These are phyloP conservation scores for Diarsia brunnea DNA, from an alignment of 2,888 invertebrate genomes.

Conservation along the genomic window DNA sequence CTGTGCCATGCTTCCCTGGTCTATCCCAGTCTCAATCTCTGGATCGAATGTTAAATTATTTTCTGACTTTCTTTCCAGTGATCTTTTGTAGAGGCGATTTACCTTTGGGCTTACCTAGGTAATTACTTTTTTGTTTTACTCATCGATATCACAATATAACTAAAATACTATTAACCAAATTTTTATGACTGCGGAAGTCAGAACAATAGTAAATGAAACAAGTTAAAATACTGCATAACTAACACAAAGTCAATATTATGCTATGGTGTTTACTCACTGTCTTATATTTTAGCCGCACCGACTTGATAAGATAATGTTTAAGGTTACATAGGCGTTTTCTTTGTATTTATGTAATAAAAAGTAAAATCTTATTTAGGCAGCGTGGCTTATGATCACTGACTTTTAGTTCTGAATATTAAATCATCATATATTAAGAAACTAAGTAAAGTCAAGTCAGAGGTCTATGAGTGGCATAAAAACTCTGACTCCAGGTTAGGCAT, in stretches of 20 bases:
- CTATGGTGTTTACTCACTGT: slow-evolving; percentile 21
- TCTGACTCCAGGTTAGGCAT: too few relatives aligned
- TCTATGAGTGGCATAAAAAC: too few relatives aligned
- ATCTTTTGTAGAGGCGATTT: neutral
- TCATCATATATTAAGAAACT: neutral
- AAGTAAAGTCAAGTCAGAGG: too few relatives aligned
- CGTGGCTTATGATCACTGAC: neutral
- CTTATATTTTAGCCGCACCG: slow-evolving; percentile 17
- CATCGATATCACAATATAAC: neutral
- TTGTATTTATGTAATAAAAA: slow-evolving; percentile 24
- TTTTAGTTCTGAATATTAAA: neutral
- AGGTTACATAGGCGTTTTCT: slow-evolving; percentile 31
- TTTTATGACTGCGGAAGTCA: slow-evolving; percentile 20
- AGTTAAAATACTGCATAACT: slow-evolving; percentile 21
- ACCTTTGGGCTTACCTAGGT: neutral
- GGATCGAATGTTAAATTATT: neutral
- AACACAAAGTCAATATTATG: slow-evolving; percentile 38
- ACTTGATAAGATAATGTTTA: slow-evolving; percentile 57
- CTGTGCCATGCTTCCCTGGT: neutral
- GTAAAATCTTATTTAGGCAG: slow-evolving; percentile 4
- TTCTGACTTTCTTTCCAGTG: neutral
- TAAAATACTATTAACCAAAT: neutral
- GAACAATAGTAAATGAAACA: slow-evolving; percentile 22
- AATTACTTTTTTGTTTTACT: neutral
- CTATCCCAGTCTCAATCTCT: neutral